phyloP scores from a whole-genome alignment of 2,797 vertebrate genomes.

The Miichthys miiuy region DNA sequence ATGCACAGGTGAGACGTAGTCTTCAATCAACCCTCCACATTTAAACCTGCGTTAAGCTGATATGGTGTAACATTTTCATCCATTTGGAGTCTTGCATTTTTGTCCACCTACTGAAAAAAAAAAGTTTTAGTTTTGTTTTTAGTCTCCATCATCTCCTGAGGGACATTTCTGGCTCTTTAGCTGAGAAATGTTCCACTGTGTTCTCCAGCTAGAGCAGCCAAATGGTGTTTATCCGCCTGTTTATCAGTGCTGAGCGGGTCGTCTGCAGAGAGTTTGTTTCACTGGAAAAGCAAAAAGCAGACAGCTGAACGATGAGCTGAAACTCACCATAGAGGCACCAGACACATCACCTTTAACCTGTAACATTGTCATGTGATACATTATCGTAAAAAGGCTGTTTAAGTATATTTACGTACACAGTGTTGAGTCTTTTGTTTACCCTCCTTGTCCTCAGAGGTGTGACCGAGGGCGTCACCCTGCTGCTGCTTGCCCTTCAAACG shows the following conservation, averaged over 20 bases:
- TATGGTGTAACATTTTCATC: neutral
- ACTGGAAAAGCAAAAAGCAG: too few relatives aligned
- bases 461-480: slow-evolving; percentile 90
- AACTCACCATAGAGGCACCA: too few relatives aligned
- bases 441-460: slow-evolving; percentile 83
- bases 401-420: neutral
- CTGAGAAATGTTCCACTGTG: neutral
- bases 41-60: neutral
- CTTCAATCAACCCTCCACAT: neutral
- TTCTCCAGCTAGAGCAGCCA: neutral
- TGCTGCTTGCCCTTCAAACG: slow-evolving; percentile 91
- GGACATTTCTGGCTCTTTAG: neutral
- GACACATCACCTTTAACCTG: too few relatives aligned
- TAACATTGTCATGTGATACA: too few relatives aligned
- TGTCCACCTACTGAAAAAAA: neutral
- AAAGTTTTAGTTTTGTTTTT: too few relatives aligned
- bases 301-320: too few relatives aligned
- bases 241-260: neutral
- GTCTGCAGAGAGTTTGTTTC: neutral
- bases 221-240: neutral
- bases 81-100: neutral
- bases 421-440: neutral
- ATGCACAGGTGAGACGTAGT: slow-evolving; percentile 90
- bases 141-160: too few relatives aligned
- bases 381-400: too few relatives aligned